Evolutionary conservation across 92 coral and sea anemone species (phyloP).

Genomic region (Desmophyllum pertusum): DNA sequence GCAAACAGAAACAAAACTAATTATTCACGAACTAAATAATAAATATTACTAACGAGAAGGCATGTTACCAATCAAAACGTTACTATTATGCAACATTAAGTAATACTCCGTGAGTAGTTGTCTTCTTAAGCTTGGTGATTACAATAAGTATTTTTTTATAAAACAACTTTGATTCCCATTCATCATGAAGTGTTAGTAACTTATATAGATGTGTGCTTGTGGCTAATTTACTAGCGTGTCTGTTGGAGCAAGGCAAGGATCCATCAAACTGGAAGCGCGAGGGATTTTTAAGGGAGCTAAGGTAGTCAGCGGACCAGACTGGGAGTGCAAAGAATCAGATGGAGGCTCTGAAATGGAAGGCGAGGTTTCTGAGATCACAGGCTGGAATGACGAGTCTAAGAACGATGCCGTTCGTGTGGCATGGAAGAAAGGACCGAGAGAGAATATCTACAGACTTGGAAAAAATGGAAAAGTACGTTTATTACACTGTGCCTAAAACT

Average conservation of each 20-base stretch:
- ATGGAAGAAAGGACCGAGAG: slow-evolving; percentile 53
- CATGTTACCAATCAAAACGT: no score
- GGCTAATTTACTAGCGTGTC: slow-evolving; percentile 19
- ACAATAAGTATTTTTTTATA: no score
- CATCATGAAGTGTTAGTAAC: no score
- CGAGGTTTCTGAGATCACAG: slow-evolving; percentile 43
- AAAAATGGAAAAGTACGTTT: slow-evolving; percentile 63
- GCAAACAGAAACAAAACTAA: no score
- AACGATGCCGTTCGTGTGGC: slow-evolving; percentile 57
- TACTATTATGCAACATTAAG: no score
- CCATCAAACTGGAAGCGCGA: slow-evolving; percentile 57
- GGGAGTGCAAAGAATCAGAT: slow-evolving; percentile 66
- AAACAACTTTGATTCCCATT: no score
- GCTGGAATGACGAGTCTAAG: slow-evolving; percentile 30
- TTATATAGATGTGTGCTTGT: background rate
- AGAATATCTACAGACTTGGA: slow-evolving; percentile 65
- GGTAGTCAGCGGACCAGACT: slow-evolving; percentile 69
- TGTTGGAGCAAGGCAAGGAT: slow-evolving; percentile 66
- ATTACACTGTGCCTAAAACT: no score
- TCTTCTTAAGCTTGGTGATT: no score
- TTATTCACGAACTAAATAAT: no score
- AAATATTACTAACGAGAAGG: no score
- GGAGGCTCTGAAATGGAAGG: slow-evolving; percentile 60
- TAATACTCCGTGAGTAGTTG: no score
- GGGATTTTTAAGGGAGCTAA: slow-evolving; percentile 73